Conservation (phyloP, 2,113 vertebrate genomes). For the Apteryx owenii region DNA sequence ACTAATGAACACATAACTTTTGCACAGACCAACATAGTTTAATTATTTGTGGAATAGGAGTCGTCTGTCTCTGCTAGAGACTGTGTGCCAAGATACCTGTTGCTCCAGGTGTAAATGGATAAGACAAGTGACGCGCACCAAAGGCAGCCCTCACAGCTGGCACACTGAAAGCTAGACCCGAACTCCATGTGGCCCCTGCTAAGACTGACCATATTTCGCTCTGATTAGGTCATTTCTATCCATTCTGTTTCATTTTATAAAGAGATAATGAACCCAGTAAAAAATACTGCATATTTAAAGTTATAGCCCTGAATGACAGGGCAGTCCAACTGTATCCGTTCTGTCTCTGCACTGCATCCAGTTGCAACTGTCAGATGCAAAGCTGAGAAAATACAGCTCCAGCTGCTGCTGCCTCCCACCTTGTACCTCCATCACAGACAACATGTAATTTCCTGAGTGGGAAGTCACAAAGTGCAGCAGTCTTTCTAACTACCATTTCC, state of each 20-base stretch:
- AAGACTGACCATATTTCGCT: not conserved
- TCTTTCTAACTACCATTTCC: not conserved
- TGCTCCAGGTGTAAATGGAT: not conserved
- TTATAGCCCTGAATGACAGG: not conserved
- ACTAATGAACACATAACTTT: not conserved
- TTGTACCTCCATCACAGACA: conserved; percentile 41
- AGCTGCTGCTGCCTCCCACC: conserved; percentile 54
- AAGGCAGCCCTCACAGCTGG: not conserved
- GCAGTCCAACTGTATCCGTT: not conserved
- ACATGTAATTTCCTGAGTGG: conserved; percentile 59
- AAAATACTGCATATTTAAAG: not conserved
- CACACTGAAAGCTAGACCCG: not conserved
- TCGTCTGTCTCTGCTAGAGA: not conserved
- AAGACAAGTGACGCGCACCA: not conserved
- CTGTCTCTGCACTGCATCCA: not conserved
- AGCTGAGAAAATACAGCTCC: conserved; percentile 57
- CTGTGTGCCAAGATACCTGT: not conserved
- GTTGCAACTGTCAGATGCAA: conserved; percentile 53
- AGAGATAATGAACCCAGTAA: conserved; percentile 4
- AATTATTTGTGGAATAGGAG: not conserved
- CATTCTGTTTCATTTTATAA: not conserved
- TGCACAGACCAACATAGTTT: fast-evolving
- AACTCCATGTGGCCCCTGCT: not conserved
- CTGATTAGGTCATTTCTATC: not conserved
- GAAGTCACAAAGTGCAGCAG: conserved; percentile 5